A percentile compares a stretch with the other conserved stretches of the same genome.
Evolutionary conservation across 1,140 invertebrate genomes (phyloP).

Genomic region (Lasaia peninsularis): DNA sequence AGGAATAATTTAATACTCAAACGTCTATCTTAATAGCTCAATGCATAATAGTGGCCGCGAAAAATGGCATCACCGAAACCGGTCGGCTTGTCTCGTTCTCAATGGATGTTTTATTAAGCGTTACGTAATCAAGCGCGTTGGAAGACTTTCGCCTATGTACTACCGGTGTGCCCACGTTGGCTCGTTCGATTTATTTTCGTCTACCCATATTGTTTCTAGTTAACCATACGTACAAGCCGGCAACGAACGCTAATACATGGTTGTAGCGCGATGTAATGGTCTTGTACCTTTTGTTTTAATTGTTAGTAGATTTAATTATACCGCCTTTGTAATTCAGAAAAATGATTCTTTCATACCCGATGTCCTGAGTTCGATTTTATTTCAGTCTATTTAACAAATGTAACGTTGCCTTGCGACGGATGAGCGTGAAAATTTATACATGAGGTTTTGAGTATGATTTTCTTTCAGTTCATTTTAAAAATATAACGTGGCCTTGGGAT

Average conservation of each 20-base stretch:
- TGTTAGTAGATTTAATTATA: too few relatives aligned
- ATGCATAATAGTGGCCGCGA: slow-evolving; percentile 46
- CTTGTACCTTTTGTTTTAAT: slow-evolving; percentile 26
- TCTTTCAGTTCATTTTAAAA: too few relatives aligned
- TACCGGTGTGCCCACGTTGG: slow-evolving; percentile 43
- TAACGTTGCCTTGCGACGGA: too few relatives aligned
- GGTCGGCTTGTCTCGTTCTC: slow-evolving; percentile 39
- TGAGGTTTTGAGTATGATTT: too few relatives aligned
- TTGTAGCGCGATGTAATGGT: slow-evolving; percentile 23
- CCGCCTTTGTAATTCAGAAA: too few relatives aligned
- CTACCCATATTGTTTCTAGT: slow-evolving; percentile 38
- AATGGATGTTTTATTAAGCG: slow-evolving; percentile 36
- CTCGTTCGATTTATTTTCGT: slow-evolving; percentile 53
- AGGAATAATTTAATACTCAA: slow-evolving; percentile 45
- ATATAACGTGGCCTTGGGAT: too few relatives aligned
- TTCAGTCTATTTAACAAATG: too few relatives aligned
- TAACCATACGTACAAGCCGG: slow-evolving; percentile 37
- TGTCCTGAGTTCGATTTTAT: too few relatives aligned
- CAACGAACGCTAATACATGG: slow-evolving; percentile 35
- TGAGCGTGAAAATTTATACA: too few relatives aligned
- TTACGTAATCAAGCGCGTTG: slow-evolving; percentile 42
- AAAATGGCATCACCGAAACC: slow-evolving; percentile 51
- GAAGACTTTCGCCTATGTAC: slow-evolving; percentile 43
- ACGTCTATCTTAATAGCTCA: slow-evolving; percentile 42
- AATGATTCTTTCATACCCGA: too few relatives aligned